Base-by-base conservation (phyloP, 2,113 vertebrate genomes). In the Ailuropoda melanoleuca region DNA sequence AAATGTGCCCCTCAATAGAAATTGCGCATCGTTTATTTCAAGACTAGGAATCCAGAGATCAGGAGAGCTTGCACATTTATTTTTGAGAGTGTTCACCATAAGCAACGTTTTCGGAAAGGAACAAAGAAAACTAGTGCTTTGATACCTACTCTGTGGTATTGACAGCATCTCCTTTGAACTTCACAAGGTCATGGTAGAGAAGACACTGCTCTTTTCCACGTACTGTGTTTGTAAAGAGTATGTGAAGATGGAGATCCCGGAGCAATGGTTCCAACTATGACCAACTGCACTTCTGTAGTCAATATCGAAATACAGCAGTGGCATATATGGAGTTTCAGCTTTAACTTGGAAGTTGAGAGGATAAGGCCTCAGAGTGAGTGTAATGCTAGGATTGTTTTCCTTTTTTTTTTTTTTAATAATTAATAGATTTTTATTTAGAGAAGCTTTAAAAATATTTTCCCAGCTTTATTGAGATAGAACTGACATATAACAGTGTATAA, bases 281-380 rank as follows among this genome's bases (percentile, higher is more conserved):
- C 48, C 26, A 21, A 6, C 19, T n/a, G 48, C 5, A 43, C 19
- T 46, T 18, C 46, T 75, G 31, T 7, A 31, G 34, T 13, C 17
- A 26, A 0, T 29, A 6, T 10, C 19, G n/a, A 62, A 4, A 29
- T 1, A 17, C 13, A n/a, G 56, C n/a, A 48, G 66, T 21, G 15
- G 24, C 11, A 31, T 3, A 10, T 24, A 10, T 0, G 24, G 31
- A 15, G 29, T 6, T n/a, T 6, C 13, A 68, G 26, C n/a, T 46
- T 24, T 26, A 11, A 31, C 14, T 39, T 14, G 10, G n/a, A 48
- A 26, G 18, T 21, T 64, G 58, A 82, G 62, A 21, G 17, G 64
- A 14, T 34, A 53, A n/a, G 3, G 64, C 10, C 24, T 89, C 43
- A 29, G 26, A 29, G 8, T 5, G 6, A 74, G 4, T 46, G 21